Conservation (phyloP, 2,888 invertebrate species). For the Drosophila antonietae region DNA sequence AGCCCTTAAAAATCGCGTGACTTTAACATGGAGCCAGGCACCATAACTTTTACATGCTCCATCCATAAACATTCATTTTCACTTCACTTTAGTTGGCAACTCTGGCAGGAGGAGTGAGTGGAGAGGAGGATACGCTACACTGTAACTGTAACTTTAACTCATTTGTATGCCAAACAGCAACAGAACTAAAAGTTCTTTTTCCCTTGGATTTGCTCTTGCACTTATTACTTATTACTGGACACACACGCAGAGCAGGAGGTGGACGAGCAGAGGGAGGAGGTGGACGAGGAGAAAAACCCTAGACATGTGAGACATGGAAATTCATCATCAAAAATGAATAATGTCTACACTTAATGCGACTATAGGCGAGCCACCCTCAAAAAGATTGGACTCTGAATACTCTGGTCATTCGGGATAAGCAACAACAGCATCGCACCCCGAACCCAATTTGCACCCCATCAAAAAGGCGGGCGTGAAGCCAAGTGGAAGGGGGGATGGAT, state of each 20-base stretch:
- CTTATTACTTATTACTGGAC: conserved; percentile 80
- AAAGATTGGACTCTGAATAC: conserved; percentile 34
- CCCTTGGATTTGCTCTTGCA: conserved; percentile 51
- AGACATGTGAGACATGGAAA: conserved; percentile 81
- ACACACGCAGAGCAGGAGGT: conserved; percentile 24
- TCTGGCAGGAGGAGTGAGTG: background rate
- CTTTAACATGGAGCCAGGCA: conserved; percentile 22
- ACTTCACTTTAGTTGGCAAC: conserved; percentile 40
- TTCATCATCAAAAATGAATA: conserved; percentile 84
- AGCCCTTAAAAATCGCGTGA: background rate
- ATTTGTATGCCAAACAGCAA: conserved; percentile 78
- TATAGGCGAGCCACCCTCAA: conserved; percentile 30
- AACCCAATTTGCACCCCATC: conserved; percentile 78
- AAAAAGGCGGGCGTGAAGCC: conserved; percentile 77
- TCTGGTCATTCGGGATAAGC: conserved; percentile 42
- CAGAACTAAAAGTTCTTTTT: conserved; percentile 74
- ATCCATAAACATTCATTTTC: conserved; percentile 44
- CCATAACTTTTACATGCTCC: background rate
- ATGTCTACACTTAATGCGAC: conserved; percentile 83
- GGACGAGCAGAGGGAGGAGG: background rate
- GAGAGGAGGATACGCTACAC: background rate
- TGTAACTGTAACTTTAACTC: conserved; percentile 69
- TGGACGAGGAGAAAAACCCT: conserved; percentile 48
- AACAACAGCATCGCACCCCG: conserved; percentile 54
- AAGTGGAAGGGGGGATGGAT: background rate